phyloP scores from a whole-genome alignment of 2,113 vertebrate species.

The Percopsis transmontana region DNA sequence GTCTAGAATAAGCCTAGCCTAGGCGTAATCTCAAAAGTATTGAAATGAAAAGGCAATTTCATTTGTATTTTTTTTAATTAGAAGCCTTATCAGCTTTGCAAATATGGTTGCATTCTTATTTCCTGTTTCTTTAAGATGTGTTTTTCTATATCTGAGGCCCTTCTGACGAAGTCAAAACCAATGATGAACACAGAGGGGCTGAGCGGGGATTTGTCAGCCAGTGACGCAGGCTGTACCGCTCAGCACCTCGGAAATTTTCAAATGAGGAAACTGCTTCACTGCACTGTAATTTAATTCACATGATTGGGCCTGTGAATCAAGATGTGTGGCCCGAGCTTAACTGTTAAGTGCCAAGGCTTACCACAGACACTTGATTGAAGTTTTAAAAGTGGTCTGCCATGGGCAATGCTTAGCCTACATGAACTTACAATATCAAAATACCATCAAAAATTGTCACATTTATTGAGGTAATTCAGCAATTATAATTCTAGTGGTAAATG shows the following conservation, averaged over 20 bases:
- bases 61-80: too few relatives aligned
- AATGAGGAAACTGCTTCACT: conserved; percentile 50
- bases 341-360: conserved; percentile 25
- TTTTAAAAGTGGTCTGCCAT: not conserved
- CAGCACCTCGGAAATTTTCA: conserved; percentile 39
- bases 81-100: too few relatives aligned
- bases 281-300: conserved; percentile 69
- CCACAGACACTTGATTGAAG: conserved; percentile 3
- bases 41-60: too few relatives aligned
- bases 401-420: not conserved
- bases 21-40: too few relatives aligned
- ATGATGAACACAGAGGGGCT: conserved; percentile 11
- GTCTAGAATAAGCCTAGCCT: too few relatives aligned
- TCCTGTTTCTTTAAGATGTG: conserved; percentile 11
- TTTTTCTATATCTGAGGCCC: not conserved
- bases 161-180: conserved; percentile 6
- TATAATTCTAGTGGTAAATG: not conserved
- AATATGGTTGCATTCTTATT: not conserved
- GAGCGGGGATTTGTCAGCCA: conserved; percentile 1
- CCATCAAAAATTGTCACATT: not conserved
- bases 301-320: conserved; percentile 59
- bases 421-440: not conserved
- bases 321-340: conserved; percentile 23
- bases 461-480: conserved; percentile 1
- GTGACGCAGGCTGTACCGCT: conserved; percentile 13